Conservation (phyloP, 1,140 invertebrate genomes). For the Solenopsis fugax region DNA sequence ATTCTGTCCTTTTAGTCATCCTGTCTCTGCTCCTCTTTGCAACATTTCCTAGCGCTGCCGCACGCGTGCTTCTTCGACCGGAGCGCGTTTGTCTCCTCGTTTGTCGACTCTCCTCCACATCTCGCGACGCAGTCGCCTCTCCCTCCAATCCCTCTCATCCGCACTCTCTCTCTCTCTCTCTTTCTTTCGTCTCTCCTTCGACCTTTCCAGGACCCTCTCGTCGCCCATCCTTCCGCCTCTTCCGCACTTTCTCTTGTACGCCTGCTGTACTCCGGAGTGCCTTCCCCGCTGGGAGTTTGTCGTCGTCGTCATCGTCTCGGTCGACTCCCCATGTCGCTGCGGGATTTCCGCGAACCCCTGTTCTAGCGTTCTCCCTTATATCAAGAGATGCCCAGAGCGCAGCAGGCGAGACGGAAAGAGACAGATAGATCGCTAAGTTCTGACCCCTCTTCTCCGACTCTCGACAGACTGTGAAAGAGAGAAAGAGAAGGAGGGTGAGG, state of each 20-base stretch:
- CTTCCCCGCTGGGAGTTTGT: constrained; percentile 67
- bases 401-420: constrained; percentile 16
- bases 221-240: neutral
- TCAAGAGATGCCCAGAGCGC: constrained; percentile 74
- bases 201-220: constrained; percentile 24
- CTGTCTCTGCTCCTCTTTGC: constrained; percentile 4
- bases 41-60: neutral
- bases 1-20: constrained; percentile 43
- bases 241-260: neutral
- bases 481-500: neutral
- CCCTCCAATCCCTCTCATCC: neutral
- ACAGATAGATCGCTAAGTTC: constrained; percentile 52
- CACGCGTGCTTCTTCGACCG: constrained; percentile 55
- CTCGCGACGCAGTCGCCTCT: constrained; percentile 43
- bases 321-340: constrained; percentile 65
- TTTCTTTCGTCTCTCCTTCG: constrained; percentile 48
- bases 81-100: constrained; percentile 58
- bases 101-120: constrained; percentile 24
- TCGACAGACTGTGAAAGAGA: constrained; percentile 18
- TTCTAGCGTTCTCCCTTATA: constrained; percentile 76
- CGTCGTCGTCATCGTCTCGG: constrained; percentile 67
- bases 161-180: neutral
- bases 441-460: constrained; percentile 27
- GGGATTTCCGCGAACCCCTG: constrained; percentile 79
- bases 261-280: constrained; percentile 34